phyloP scores from a whole-genome alignment of 2,888 invertebrate genomes.

The Helobdella robusta region DNA sequence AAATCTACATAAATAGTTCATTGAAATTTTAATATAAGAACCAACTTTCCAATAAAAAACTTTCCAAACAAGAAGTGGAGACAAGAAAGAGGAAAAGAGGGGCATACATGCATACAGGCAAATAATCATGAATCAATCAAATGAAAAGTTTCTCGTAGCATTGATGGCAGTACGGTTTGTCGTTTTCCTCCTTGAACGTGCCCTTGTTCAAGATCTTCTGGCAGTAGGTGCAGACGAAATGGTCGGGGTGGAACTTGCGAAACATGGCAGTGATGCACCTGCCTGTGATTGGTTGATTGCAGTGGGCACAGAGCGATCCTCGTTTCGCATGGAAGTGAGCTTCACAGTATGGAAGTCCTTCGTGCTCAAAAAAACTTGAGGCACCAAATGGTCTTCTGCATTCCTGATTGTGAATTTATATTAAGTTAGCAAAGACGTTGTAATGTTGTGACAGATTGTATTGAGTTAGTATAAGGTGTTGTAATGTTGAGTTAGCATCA shows the following conservation, averaged over 20 bases:
- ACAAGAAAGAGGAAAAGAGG: neutral
- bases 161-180: slow-evolving; percentile 93
- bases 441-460: too few species aligned
- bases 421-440: neutral
- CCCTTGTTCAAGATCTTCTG: slow-evolving; percentile 94
- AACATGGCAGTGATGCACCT: slow-evolving; percentile 91
- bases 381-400: slow-evolving; percentile 92
- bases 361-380: slow-evolving; percentile 96
- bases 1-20: too few species aligned
- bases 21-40: too few species aligned
- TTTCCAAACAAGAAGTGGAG: neutral
- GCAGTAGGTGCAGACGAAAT: slow-evolving; percentile 99
- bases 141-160: slow-evolving; percentile 96
- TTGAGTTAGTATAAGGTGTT: too few species aligned
- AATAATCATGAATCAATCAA: slow-evolving; percentile 57
- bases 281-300: slow-evolving; percentile 77
- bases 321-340: slow-evolving; percentile 95
- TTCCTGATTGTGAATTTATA: slow-evolving; percentile 70
- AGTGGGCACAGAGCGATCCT: slow-evolving; percentile 92
- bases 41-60: neutral
- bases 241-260: slow-evolving; percentile 95
- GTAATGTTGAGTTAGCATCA: too few species aligned
- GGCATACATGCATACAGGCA: neutral
- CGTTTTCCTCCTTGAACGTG: slow-evolving; percentile 97
- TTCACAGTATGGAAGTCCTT: slow-evolving; percentile 94